Conservation (phyloP, 30 jellyfish, hydroid and myxozoan genomes). For the Catostylus mosaicus region DNA sequence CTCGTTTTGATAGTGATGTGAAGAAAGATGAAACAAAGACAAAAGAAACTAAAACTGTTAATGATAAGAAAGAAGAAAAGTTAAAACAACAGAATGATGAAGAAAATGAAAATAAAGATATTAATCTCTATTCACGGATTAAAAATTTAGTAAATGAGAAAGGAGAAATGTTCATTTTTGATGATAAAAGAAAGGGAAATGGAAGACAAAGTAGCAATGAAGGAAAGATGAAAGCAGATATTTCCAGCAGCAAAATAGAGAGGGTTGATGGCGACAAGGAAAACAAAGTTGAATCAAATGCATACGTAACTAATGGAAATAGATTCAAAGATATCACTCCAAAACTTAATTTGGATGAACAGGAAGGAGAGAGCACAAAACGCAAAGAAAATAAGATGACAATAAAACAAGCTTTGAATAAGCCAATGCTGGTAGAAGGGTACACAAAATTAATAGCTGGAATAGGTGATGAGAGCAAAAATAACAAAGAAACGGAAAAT, state of each 20-base stretch:
- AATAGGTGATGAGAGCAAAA: background rate
- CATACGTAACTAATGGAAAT: too few relatives aligned
- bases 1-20: background rate
- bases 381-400: background rate
- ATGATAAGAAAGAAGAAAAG: background rate
- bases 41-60: background rate
- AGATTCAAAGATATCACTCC: slow-evolving; percentile 1
- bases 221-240: background rate
- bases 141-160: background rate
- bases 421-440: slow-evolving; percentile 17
- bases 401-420: background rate
- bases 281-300: too few relatives aligned
- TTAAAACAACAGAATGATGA: background rate
- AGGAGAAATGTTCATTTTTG: background rate
- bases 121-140: background rate
- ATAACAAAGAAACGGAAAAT: background rate
- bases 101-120: background rate
- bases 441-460: slow-evolving; percentile 18
- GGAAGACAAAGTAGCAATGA: background rate
- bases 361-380: background rate
- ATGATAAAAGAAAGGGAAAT: background rate
- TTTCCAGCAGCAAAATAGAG: background rate
- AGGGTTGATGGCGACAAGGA: background rate
- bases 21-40: background rate
- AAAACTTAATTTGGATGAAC: background rate